Evolutionary conservation across 2,888 invertebrate genomes (phyloP).

Genomic region (Frankliniella intonsa): DNA sequence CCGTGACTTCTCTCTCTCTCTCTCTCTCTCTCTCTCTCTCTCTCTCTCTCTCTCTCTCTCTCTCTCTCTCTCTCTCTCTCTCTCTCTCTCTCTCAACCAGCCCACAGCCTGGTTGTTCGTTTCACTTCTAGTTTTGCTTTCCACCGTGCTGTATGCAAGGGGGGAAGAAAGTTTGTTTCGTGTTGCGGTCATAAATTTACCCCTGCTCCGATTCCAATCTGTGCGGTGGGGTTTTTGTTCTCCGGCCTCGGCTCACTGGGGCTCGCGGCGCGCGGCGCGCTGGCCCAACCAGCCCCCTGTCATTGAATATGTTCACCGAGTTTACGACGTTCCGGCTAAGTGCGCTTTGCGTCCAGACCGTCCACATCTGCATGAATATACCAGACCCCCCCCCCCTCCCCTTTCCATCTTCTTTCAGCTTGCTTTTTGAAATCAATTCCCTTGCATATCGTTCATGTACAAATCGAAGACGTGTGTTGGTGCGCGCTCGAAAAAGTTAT

Average conservation of each 20-base stretch:
- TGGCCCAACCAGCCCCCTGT: not conserved
- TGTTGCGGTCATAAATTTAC: slow-evolving; percentile 11
- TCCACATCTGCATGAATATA: too few species aligned
- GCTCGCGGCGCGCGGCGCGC: not conserved
- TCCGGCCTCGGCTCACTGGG: not conserved
- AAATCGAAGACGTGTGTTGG: too few species aligned
- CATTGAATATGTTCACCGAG: slow-evolving; percentile 2
- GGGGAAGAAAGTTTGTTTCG: slow-evolving; percentile 17
- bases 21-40: not conserved
- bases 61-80: slow-evolving; percentile 18
- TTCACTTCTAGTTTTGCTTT: not conserved
- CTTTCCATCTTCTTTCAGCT: too few species aligned
- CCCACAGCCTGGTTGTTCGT: not conserved
- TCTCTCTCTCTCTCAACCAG: not conserved
- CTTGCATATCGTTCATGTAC: too few species aligned
- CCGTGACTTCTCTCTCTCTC: not conserved
- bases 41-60: slow-evolving; percentile 14
- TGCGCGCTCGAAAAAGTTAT: too few species aligned
- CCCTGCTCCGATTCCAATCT: slow-evolving; percentile 18
- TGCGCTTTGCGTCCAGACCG: too few species aligned
- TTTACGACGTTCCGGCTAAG: not conserved
- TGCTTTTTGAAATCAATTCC: too few species aligned
- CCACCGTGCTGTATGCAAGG: slow-evolving; percentile 1
- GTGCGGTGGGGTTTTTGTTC: slow-evolving; percentile 8
- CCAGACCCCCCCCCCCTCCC: too few species aligned